These are phyloP conservation scores for Aythya baeri DNA, from an alignment of 2,113 vertebrate genomes.

Conservation along the genomic window DNA sequence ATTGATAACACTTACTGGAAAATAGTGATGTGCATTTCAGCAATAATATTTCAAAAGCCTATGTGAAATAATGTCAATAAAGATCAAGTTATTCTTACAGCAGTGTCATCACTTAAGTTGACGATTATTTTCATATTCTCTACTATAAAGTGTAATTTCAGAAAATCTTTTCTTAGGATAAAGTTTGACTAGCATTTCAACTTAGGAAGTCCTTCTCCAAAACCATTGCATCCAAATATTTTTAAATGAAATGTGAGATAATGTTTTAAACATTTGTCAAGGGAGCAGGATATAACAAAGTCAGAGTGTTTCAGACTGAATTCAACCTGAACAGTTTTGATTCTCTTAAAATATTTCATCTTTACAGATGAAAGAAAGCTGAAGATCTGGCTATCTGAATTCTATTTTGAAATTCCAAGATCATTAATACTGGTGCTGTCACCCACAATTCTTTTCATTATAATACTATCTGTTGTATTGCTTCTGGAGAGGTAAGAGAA, in stretches of 20 bases:
- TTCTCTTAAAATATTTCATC: neutral
- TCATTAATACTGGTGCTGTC: neutral
- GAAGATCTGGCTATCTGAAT: neutral
- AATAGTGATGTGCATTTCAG: neutral
- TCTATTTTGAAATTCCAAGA: neutral
- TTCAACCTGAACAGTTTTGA: neutral
- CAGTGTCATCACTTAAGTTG: neutral
- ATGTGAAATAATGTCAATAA: neutral
- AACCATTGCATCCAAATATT: neutral
- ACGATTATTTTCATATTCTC: neutral
- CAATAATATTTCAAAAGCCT: neutral
- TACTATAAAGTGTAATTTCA: neutral
- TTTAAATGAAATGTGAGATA: neutral
- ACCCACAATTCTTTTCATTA: neutral
- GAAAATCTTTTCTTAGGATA: neutral
- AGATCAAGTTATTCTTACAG: neutral
- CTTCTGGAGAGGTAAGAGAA: neutral
- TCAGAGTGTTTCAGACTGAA: neutral
- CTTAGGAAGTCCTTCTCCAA: neutral
- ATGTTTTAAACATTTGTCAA: neutral
- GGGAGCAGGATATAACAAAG: neutral
- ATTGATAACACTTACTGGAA: neutral
- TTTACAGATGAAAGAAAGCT: neutral
- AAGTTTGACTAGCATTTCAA: neutral
- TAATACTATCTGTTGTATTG: neutral